Percentiles rank a stretch among this genome's conserved stretches.
Conservation (phyloP, 1,140 invertebrate species). For the Orius insidiosus region DNA sequence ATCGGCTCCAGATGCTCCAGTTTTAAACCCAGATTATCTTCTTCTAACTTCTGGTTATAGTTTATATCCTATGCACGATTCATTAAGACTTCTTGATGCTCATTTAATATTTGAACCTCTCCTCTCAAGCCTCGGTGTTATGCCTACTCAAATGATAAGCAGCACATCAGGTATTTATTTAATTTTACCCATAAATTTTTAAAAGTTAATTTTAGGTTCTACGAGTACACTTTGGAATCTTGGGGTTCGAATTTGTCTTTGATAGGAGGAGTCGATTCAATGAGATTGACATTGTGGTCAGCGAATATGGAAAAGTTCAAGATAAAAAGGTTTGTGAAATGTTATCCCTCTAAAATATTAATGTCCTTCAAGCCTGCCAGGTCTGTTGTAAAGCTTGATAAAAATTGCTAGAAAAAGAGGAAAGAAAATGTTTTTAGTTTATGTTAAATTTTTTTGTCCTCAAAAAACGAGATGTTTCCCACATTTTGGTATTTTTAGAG, state of each 20-base stretch:
- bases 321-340: conserved; percentile 18
- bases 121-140: conserved; percentile 64
- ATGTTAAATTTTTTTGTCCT: too few species aligned
- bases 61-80: conserved; percentile 63
- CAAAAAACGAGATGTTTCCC: too few species aligned
- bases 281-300: conserved; percentile 90
- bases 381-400: too few species aligned
- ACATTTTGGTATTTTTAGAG: too few species aligned
- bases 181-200: background rate
- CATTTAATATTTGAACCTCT: conserved; percentile 86
- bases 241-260: conserved; percentile 80
- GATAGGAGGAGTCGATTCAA: conserved; percentile 66
- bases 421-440: too few species aligned
- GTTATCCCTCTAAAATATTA: too few species aligned
- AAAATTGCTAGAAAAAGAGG: too few species aligned
- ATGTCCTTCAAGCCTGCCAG: too few species aligned
- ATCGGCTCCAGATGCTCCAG: conserved; percentile 21
- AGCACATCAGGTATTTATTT: conserved; percentile 22
- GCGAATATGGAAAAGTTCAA: conserved; percentile 45
- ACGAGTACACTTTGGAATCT: conserved; percentile 52
- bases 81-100: conserved; percentile 66
- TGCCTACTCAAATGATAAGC: conserved; percentile 64
- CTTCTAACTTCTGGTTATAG: conserved; percentile 26
- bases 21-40: conserved; percentile 21
- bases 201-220: conserved; percentile 21